Base-by-base conservation (phyloP, 2,113 vertebrate species). In the Tretioscincus oriximinensis region DNA sequence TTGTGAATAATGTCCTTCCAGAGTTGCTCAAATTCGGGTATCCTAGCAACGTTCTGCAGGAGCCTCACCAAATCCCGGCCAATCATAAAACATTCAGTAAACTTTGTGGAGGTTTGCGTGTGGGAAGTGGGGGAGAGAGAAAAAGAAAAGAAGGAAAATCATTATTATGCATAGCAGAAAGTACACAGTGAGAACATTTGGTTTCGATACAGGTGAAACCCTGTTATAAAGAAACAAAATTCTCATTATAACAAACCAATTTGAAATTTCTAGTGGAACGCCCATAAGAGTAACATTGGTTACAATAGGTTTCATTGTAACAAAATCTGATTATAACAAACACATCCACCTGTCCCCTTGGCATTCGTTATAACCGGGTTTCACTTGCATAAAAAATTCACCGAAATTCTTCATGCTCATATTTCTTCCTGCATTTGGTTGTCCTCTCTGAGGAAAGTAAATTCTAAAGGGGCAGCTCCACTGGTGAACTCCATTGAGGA, bases 1-100 rank as follows among this genome's bases (percentile, higher is more conserved):
- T 94, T 98, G 94, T 99, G 98, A 86, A 99, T 95, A 73, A 99
- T 95, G 90, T 99, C 98, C 90, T 91, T 97, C 98, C 98, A 99
- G 67, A 99, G 92, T 47, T 97, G 96, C 80, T 99, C 98, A 69
- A 99, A 97, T 90, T 99, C 98, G 0, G 98, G 97, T 84, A 99
- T 98, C 65, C 98, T 94, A 5, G 98, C 98, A 0, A 99, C 98
- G 21, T 97, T 99, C 89, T 99, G 98, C 81, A 99, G 95, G 61
- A 99, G 94, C 54, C 98, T 93, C 47, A 99, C 97, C 12, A 99
- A 96, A 89, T 99, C 98, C 81, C 98, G 96, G 72, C 98, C 98
- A 31, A 99, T 98, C 94, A 99, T 96, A 85, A 97, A 94, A 73
- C 98, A 99, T 76, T 99, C 98, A 96, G 97, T 97, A 84, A 99